phyloP scores from a whole-genome alignment of 1,140 invertebrate genomes.

The Cherax quadricarinatus region DNA sequence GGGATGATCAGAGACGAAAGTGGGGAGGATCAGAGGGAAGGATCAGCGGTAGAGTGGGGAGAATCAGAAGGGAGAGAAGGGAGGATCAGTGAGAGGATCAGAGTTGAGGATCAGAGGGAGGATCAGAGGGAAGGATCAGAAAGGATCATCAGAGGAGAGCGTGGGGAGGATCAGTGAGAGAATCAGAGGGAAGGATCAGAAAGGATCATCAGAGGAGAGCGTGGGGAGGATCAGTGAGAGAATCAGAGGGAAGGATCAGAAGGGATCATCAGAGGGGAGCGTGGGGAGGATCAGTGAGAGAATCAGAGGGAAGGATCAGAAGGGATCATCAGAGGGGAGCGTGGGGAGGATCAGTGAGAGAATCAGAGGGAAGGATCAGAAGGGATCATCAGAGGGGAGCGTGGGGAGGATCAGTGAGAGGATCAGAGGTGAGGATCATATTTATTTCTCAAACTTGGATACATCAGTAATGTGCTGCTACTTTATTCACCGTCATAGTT shows the following conservation, averaged over 20 bases:
- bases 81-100: neutral
- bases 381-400: neutral
- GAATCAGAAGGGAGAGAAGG: too few species aligned
- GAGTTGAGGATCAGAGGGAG: too few species aligned
- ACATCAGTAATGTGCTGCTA: too few species aligned
- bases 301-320: neutral
- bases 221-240: neutral
- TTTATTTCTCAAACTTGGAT: too few species aligned
- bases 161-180: neutral
- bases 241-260: neutral
- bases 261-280: neutral
- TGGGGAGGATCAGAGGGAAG: too few species aligned
- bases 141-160: too few species aligned
- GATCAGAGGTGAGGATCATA: too few species aligned
- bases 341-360: neutral
- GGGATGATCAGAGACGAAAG: too few species aligned
- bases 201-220: neutral
- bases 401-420: neutral
- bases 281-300: neutral
- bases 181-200: neutral
- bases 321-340: neutral
- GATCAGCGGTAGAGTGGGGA: too few species aligned
- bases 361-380: neutral
- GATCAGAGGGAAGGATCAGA: too few species aligned
- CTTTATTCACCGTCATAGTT: too few species aligned